Evolutionary conservation across 1,140 invertebrate species (phyloP).

Genomic region (Vollenhovia emeryi): DNA sequence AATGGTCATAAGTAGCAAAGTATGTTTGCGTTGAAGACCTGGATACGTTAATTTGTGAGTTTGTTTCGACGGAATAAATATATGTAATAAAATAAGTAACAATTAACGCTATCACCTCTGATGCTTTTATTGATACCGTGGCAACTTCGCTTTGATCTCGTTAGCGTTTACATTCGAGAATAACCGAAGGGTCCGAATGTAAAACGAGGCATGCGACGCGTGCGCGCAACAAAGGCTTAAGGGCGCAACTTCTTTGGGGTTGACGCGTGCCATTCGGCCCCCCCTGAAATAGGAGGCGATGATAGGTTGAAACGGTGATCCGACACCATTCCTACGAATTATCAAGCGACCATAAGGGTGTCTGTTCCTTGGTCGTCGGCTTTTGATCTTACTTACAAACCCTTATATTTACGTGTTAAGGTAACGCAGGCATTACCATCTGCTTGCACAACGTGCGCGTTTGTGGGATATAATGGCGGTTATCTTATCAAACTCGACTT

Average conservation of each 20-base stretch:
- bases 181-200: conserved; percentile 48
- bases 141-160: conserved; percentile 39
- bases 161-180: conserved; percentile 62
- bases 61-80: background rate
- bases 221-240: conserved; percentile 67
- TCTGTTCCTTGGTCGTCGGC: conserved; percentile 17
- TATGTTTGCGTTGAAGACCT: background rate
- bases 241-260: conserved; percentile 58
- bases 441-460: background rate
- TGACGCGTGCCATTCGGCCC: conserved; percentile 66
- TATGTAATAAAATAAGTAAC: conserved; percentile 17
- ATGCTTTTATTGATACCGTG: conserved; percentile 15
- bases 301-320: conserved; percentile 77
- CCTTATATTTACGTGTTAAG: conserved; percentile 45
- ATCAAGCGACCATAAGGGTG: conserved; percentile 61
- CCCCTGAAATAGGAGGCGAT: conserved; percentile 76
- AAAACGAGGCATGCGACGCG: conserved; percentile 61
- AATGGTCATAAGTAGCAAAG: background rate
- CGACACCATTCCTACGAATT: conserved; percentile 66
- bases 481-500: conserved; percentile 16
- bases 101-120: background rate
- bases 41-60: background rate
- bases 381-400: conserved; percentile 35
- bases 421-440: conserved; percentile 3
- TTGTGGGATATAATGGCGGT: background rate